A percentile compares a stretch with the other conserved stretches of the same genome.
phyloP scores from a whole-genome alignment of 2,888 invertebrate species.

The Ctenicera cuprea region DNA sequence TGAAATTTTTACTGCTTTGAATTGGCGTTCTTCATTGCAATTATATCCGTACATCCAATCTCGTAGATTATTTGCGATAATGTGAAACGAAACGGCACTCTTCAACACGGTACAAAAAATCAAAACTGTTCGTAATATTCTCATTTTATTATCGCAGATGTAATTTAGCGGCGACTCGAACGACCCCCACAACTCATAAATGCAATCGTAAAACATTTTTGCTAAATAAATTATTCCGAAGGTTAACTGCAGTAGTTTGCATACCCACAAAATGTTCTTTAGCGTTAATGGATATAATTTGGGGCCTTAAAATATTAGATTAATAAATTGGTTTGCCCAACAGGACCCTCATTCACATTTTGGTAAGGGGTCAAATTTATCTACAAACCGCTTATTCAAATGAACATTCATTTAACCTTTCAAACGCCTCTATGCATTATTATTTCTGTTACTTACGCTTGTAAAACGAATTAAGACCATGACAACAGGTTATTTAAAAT shows the following conservation, averaged over 20 bases:
- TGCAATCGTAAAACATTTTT: slow-evolving; percentile 25
- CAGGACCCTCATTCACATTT: slow-evolving; percentile 11
- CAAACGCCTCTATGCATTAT: slow-evolving; percentile 18
- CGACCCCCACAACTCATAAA: slow-evolving; percentile 29
- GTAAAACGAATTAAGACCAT: slow-evolving; percentile 22
- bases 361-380: slow-evolving; percentile 23
- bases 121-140: not conserved
- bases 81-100: slow-evolving; percentile 2
- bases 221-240: slow-evolving; percentile 12
- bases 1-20: slow-evolving; percentile 2
- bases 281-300: not conserved
- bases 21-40: slow-evolving; percentile 1
- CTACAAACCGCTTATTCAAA: slow-evolving; percentile 27
- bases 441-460: slow-evolving; percentile 27
- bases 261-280: not conserved
- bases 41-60: not conserved
- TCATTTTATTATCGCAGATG: slow-evolving; percentile 21
- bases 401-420: slow-evolving; percentile 18
- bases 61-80: slow-evolving; percentile 3
- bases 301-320: not conserved
- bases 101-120: not conserved
- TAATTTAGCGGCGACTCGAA: not conserved
- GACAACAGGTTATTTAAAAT: slow-evolving; percentile 29
- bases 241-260: slow-evolving; percentile 2
- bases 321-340: slow-evolving; percentile 20